Conservation (phyloP, 1,140 invertebrate genomes). For the Triops cancriformis region DNA sequence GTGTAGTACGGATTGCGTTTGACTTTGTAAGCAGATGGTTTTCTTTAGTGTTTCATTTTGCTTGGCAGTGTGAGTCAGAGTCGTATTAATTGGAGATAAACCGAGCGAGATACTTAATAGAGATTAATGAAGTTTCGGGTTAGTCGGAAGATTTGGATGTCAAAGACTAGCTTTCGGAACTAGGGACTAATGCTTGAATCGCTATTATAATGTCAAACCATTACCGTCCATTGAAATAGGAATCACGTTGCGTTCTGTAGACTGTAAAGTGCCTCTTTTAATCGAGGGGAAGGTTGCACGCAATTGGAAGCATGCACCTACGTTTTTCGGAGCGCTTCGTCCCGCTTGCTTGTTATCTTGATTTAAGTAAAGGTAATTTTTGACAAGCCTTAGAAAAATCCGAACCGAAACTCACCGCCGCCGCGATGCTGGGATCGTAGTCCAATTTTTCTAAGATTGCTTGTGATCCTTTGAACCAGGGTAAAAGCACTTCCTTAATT, state of each 20-base stretch:
- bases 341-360: not conserved
- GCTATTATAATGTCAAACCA: conserved; percentile 4
- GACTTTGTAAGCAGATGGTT: not conserved
- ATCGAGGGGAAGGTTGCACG: not conserved
- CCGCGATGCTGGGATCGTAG: not conserved
- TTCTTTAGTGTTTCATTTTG: not conserved
- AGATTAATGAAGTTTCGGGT: not conserved
- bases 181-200: not conserved
- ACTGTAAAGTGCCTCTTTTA: not conserved
- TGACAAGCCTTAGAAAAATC: not conserved
- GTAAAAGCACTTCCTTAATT: not conserved
- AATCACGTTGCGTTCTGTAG: not conserved
- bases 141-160: not conserved
- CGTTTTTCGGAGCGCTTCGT: not conserved
- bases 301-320: not conserved
- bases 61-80: not conserved
- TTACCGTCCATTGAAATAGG: not conserved
- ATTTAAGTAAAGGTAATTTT: not conserved
- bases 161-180: not conserved
- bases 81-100: not conserved
- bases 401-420: not conserved
- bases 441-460: not conserved
- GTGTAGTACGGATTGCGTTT: no score
- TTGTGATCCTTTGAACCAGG: not conserved
- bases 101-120: not conserved